Conservation (phyloP, 2,113 vertebrate genomes). For the Morone saxatilis region DNA sequence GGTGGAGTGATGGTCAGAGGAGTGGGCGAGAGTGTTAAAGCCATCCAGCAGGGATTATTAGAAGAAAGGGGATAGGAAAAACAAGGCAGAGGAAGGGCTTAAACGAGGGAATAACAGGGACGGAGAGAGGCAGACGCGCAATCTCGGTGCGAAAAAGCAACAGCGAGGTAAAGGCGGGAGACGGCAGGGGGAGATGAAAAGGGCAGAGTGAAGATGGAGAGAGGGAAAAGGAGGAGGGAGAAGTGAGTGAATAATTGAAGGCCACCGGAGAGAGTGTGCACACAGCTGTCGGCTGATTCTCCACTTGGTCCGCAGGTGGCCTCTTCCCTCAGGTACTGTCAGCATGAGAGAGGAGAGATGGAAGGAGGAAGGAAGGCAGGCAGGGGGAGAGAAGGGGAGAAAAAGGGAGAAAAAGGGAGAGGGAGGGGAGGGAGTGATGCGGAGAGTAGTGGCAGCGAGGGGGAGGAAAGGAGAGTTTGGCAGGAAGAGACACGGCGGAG, state of each 20-base stretch:
- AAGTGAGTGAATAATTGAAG: constrained; percentile 81
- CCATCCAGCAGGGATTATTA: constrained; percentile 23
- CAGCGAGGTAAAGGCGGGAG: constrained; percentile 64
- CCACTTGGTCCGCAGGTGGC: constrained; percentile 78
- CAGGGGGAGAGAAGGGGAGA: not conserved
- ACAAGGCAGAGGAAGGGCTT: constrained; percentile 41
- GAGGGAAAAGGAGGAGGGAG: constrained; percentile 49
- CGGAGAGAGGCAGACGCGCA: constrained; percentile 55
- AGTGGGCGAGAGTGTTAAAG: constrained; percentile 44
- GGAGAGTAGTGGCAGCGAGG: constrained; percentile 27
- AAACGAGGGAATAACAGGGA: constrained; percentile 47
- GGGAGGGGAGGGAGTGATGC: not conserved
- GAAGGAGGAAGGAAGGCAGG: constrained; percentile 51
- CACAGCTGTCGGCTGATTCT: constrained; percentile 80
- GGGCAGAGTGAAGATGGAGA: constrained; percentile 69
- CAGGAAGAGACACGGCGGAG: constrained; percentile 34
- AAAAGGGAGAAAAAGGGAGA: not conserved
- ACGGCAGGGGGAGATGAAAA: constrained; percentile 71
- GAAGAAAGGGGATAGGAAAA: constrained; percentile 15
- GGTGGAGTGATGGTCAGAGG: constrained; percentile 54
- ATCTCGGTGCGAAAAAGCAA: constrained; percentile 52
- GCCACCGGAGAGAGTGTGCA: constrained; percentile 80
- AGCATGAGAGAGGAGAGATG: constrained; percentile 60
- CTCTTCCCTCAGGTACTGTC: constrained; percentile 80
- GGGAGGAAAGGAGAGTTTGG: constrained; percentile 31